Base-by-base conservation (phyloP, 2,888 invertebrate species). In the Plusia festucae region DNA sequence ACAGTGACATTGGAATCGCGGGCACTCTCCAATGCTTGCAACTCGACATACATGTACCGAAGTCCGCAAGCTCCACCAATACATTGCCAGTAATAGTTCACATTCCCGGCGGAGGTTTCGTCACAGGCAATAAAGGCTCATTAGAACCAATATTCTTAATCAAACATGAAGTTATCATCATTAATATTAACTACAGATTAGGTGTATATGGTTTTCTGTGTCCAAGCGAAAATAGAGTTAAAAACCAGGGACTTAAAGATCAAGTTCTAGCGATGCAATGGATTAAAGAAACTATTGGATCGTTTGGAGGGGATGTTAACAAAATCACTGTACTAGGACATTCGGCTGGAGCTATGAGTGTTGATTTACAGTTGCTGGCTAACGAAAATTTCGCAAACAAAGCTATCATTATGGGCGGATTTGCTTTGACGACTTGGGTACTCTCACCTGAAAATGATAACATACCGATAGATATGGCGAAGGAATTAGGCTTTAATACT, bases 141-240 rank as follows among this genome's bases (percentile, higher is more conserved):
- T 85, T 71, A 55, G 88, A 87, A 0, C 88, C 91, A 6, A 84
- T 73, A 55, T 89, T 79, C 57, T 67, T 91, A 11, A 82, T 91
- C 9, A 83, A 80, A 60, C 87, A 91, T 76, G 84, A 89, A 20
- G 82, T 92, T 20, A 85, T 91, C 24, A 52, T 91, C 2, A 87
- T 91, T 0, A 85, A 86, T 2, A 30, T 91, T 0, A 90, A 87
- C 59, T 90, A 92, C 60, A 82, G 91, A 8, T 55, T 87, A 0
- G 90, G 89, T n/a, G 82, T 88, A 0, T 91, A 89, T 55, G 91
- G 91, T 11, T 91, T 91, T 60, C 89, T 91, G 88, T 90, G 90
- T 0, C 85, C 86, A 53, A 82, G 70, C n/a, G 83, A 86, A 7
- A 82, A 85, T 52, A 78, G 87, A 13, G 85, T 90, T 2, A 91